phyloP scores from a whole-genome alignment of 2,888 invertebrate species.

The Carcina quercana region DNA sequence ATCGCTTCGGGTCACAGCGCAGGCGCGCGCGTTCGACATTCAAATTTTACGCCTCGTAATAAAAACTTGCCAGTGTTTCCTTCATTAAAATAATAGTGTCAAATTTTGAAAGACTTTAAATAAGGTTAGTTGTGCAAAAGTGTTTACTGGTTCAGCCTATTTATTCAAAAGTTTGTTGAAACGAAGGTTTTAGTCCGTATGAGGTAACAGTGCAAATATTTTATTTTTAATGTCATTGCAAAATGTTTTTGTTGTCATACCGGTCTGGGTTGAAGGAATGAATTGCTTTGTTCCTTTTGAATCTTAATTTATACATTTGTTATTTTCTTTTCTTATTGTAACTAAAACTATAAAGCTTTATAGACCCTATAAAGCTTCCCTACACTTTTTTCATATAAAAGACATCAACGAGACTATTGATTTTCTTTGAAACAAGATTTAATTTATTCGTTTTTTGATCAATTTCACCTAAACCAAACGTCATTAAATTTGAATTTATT shows the following conservation, averaged over 20 bases:
- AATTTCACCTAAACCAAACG: too few relatives aligned
- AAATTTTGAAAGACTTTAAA: too few relatives aligned
- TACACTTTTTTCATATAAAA: conserved; percentile 25
- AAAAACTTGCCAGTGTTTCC: conserved; percentile 16
- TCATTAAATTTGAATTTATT: too few relatives aligned
- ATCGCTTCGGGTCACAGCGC: conserved; percentile 35
- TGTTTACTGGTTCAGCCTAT: conserved; percentile 6
- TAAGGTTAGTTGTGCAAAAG: conserved; percentile 11
- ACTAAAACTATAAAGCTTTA: too few relatives aligned
- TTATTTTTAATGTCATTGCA: conserved; percentile 31
- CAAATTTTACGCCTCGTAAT: conserved; percentile 15
- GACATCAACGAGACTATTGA: conserved; percentile 42
- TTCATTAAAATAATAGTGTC: conserved; percentile 6
- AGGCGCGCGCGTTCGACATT: conserved; percentile 37
- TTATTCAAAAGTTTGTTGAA: conserved; percentile 29
- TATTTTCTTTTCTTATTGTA: too few relatives aligned
- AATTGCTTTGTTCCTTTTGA: too few relatives aligned
- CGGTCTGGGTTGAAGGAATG: conserved; percentile 15
- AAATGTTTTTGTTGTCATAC: conserved; percentile 37
- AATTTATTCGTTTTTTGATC: too few relatives aligned
- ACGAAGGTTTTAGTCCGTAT: conserved; percentile 20
- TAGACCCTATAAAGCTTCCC: too few relatives aligned
- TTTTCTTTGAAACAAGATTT: too few relatives aligned
- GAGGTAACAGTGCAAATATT: conserved; percentile 36
- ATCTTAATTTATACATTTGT: too few relatives aligned